Evolutionary conservation across 2,888 invertebrate species (phyloP).

Genomic region (Pseudococcus jackbeardsleyi): DNA sequence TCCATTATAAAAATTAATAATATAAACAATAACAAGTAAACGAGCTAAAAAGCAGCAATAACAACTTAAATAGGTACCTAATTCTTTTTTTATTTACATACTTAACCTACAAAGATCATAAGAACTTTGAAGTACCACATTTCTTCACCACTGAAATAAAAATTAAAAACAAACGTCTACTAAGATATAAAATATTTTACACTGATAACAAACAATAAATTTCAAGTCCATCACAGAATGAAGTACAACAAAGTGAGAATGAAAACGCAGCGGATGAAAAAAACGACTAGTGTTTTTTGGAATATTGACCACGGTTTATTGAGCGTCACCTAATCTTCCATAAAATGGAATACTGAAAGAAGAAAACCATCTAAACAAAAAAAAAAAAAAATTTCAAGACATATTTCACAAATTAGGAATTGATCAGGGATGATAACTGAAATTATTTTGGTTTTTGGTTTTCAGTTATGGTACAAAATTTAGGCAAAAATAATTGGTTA

Average conservation of each 20-base stretch:
- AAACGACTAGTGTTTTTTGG: neutral
- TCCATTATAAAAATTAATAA: too few species aligned
- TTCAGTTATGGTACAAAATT: too few species aligned
- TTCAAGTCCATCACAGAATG: slow-evolving; percentile 12
- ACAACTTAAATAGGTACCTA: too few species aligned
- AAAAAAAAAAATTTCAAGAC: neutral
- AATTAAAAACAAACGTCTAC: too few species aligned
- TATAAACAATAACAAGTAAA: too few species aligned
- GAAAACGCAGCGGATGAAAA: neutral
- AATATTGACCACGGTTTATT: neutral
- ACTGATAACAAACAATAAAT: neutral
- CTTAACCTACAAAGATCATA: too few species aligned
- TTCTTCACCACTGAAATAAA: neutral
- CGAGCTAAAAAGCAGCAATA: too few species aligned
- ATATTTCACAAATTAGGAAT: neutral
- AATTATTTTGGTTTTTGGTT: too few species aligned
- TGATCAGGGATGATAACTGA: too few species aligned
- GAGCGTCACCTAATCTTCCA: slow-evolving; percentile 39
- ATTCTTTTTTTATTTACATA: too few species aligned
- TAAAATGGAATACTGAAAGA: slow-evolving; percentile 56
- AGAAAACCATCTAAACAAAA: slow-evolving; percentile 49
- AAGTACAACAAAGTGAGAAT: slow-evolving; percentile 14
- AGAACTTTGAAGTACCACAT: too few species aligned
- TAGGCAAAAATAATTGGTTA: too few species aligned
- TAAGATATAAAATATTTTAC: neutral